A percentile compares a stretch with the other conserved stretches of the same genome.
phyloP scores from a whole-genome alignment of 2,888 invertebrate genomes.

The Nezara viridula region DNA sequence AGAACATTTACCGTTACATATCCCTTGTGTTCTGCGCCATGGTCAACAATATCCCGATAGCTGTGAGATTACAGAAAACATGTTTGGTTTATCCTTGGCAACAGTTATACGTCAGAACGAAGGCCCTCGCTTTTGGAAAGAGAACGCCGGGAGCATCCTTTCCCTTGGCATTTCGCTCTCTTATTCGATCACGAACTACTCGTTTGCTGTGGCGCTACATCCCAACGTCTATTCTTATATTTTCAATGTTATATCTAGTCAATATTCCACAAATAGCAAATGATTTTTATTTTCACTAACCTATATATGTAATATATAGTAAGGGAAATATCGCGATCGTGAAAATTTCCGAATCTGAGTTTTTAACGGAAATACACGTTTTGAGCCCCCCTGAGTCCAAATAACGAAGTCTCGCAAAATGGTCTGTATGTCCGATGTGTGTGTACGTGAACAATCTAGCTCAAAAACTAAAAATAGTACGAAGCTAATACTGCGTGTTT shows the following conservation, averaged over 20 bases:
- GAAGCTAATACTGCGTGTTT: no score
- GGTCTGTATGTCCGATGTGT: no score
- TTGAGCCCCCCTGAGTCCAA: no score
- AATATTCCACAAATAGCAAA: background rate
- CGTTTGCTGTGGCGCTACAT: background rate
- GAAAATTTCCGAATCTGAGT: no score
- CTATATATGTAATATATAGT: no score
- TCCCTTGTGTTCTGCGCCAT: background rate
- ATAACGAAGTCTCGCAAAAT: no score
- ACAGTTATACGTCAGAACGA: background rate
- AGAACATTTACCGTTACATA: background rate
- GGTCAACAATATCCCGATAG: background rate
- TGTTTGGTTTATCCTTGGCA: background rate
- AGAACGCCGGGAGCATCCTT: background rate
- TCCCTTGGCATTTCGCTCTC: constrained; percentile 11
- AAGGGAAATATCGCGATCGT: no score
- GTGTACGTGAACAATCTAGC: no score
- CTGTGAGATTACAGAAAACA: background rate
- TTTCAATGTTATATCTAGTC: background rate
- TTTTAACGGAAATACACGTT: no score
- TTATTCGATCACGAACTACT: background rate
- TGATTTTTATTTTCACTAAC: no score
- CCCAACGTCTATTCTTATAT: background rate
- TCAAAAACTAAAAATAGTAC: no score
- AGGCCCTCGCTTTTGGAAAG: background rate